Evolutionary conservation across 2,797 vertebrate species (phyloP).

Genomic region (Vireo griseus): DNA sequence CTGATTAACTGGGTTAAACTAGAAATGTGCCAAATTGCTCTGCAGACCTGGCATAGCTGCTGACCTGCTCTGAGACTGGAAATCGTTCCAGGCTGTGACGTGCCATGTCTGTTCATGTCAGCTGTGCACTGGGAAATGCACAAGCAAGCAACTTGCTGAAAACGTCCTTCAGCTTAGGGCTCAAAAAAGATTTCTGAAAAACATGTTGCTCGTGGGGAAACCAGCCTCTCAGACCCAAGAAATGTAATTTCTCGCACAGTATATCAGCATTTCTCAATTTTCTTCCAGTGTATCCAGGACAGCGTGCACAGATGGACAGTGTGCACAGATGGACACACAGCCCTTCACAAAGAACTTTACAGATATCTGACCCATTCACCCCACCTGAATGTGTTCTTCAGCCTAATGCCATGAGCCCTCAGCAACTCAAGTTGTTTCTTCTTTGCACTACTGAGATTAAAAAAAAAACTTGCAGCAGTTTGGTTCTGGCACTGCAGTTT

Average conservation of each 20-base stretch:
- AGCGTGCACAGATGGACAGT: not conserved
- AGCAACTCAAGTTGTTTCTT: not conserved
- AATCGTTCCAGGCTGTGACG: not conserved
- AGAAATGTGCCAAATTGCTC: constrained; percentile 8
- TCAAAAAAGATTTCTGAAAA: not conserved
- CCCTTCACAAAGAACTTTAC: not conserved
- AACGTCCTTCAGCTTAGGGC: not conserved
- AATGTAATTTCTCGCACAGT: not conserved
- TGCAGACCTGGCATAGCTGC: not conserved
- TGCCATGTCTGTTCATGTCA: not conserved
- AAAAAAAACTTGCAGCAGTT: not conserved
- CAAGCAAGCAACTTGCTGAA: not conserved
- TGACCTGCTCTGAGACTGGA: not conserved
- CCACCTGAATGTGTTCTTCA: not conserved
- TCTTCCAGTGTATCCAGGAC: not conserved
- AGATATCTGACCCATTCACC: not conserved
- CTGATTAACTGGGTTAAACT: constrained; percentile 13
- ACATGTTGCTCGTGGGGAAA: not conserved
- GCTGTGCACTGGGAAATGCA: constrained; percentile 5
- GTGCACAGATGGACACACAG: not conserved
- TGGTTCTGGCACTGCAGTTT: not conserved
- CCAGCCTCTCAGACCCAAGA: not conserved
- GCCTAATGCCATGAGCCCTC: not conserved
- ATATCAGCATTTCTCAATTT: not conserved
- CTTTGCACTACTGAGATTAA: not conserved